phyloP scores from a whole-genome alignment of 2,888 invertebrate species.

The Omphaloscelis lunosa region DNA sequence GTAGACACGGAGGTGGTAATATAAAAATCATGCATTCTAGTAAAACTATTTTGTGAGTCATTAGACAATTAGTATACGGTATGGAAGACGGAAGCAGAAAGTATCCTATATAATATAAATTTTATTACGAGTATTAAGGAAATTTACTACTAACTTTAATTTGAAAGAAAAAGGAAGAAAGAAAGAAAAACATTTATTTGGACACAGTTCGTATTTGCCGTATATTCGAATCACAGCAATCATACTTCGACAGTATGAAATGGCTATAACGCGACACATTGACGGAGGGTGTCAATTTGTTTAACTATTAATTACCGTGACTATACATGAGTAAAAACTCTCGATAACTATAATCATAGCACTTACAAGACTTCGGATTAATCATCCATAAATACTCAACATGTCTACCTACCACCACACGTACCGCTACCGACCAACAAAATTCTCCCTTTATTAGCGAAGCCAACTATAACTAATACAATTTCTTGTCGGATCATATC shows the following conservation, averaged over 20 bases:
- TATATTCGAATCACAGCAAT: no score
- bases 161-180: no score
- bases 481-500: slow-evolving; percentile 89
- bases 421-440: slow-evolving; percentile 57
- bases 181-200: no score
- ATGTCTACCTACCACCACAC: neutral
- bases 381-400: slow-evolving; percentile 17
- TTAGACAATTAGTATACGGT: neutral
- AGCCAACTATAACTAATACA: slow-evolving; percentile 89
- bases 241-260: no score
- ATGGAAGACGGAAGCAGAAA: neutral
- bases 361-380: slow-evolving; percentile 41
- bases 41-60: neutral
- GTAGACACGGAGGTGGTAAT: neutral
- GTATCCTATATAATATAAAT: no score
- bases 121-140: no score
- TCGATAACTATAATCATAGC: slow-evolving; percentile 9
- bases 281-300: no score
- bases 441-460: slow-evolving; percentile 84
- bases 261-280: no score
- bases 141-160: no score
- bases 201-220: no score
- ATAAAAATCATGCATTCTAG: neutral
- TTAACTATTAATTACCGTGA: neutral
- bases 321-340: neutral